Percentiles rank a stretch among this genome's conserved stretches.
Conservation (phyloP, 2,888 invertebrate species). For the Perdita meconis region DNA sequence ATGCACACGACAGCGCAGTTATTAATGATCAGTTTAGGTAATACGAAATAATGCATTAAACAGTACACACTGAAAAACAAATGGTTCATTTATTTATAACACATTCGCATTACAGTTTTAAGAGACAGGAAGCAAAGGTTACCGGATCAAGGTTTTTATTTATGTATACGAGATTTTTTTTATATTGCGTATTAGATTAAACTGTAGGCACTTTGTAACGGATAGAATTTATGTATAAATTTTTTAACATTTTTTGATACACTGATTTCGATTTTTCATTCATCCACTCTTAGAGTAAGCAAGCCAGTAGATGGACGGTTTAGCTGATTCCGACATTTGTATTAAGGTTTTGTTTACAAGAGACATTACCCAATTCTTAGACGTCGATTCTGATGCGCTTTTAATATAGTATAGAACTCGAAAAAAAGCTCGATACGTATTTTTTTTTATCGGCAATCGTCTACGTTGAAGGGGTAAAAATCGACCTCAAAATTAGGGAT, state of each 20-base stretch:
- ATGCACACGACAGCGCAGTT: conserved; percentile 27
- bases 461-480: too few species aligned
- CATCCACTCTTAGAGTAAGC: neutral
- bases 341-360: too few species aligned
- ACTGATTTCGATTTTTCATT: conserved; percentile 19
- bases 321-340: too few species aligned
- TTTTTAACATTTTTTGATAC: conserved; percentile 9
- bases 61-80: conserved; percentile 21
- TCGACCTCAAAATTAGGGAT: too few species aligned
- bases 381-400: too few species aligned
- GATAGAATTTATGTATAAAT: conserved; percentile 7
- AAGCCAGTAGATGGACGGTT: too few species aligned
- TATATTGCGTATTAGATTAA: conserved; percentile 7
- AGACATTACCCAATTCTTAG: too few species aligned
- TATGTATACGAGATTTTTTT: conserved; percentile 17
- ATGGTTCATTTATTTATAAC: conserved; percentile 36
- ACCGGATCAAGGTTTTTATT: conserved; percentile 21
- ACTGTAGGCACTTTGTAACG: conserved; percentile 5
- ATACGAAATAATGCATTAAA: conserved; percentile 34
- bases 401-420: too few species aligned
- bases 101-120: conserved; percentile 17
- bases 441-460: too few species aligned
- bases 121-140: neutral
- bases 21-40: conserved; percentile 24
- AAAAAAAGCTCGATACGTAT: too few species aligned